Evolutionary conservation across 2,797 vertebrate genomes (phyloP).

Genomic region (Cossypha dichroa): DNA sequence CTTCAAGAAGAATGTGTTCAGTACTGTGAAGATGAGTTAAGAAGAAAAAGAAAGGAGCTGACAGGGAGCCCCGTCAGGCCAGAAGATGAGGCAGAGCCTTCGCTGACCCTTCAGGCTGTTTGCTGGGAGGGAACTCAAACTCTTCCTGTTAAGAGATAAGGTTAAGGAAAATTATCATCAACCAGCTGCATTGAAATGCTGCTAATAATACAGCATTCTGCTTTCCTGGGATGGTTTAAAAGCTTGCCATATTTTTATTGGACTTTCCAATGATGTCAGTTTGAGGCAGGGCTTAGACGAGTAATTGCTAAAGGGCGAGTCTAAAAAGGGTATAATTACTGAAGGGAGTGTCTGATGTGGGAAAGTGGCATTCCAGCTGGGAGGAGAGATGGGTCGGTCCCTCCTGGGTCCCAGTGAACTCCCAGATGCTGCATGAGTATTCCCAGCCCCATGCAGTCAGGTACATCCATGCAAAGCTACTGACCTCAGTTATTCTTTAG

Average conservation of each 20-base stretch:
- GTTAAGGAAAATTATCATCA: neutral
- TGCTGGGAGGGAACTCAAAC: neutral
- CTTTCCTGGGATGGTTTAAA: constrained; percentile 20
- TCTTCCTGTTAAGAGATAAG: neutral
- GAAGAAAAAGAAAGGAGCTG: neutral
- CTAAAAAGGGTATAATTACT: constrained; percentile 52
- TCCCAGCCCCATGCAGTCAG: neutral
- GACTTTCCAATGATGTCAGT: constrained; percentile 67
- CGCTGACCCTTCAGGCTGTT: neutral
- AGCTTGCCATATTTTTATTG: constrained; percentile 45
- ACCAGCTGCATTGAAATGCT: neutral
- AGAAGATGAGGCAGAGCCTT: neutral
- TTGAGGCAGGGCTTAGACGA: constrained; percentile 26
- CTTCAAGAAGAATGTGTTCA: neutral
- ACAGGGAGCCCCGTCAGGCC: neutral
- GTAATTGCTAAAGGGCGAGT: constrained; percentile 52
- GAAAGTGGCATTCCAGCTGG: constrained; percentile 35
- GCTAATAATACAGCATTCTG: neutral
- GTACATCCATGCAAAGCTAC: neutral
- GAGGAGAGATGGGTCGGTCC: neutral
- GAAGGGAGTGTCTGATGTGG: constrained; percentile 60
- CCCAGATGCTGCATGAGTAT: neutral
- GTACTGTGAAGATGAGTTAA: neutral
- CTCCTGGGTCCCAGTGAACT: neutral
- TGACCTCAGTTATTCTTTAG: constrained; percentile 21